Conservation (phyloP, 2,113 vertebrate species). For the Dromiciops gliroides region DNA sequence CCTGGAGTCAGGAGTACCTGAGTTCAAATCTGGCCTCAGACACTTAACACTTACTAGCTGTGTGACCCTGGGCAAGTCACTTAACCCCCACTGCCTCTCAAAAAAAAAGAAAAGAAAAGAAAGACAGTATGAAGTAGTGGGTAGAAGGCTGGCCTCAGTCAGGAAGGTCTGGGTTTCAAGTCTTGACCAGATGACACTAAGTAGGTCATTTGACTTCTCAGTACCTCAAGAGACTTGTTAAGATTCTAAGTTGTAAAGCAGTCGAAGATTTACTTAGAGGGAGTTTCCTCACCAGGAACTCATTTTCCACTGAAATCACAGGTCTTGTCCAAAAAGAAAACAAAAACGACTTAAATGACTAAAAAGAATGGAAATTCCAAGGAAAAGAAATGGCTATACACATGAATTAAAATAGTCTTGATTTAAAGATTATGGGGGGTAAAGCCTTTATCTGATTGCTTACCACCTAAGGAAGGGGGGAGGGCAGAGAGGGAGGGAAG, state of each 20-base stretch:
- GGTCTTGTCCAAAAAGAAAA: background rate
- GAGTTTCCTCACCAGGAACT: background rate
- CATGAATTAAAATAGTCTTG: constrained; percentile 3
- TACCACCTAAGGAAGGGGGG: no score
- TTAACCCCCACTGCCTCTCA: no score
- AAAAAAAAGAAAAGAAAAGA: no score
- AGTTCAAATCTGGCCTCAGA: background rate
- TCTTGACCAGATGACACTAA: no score
- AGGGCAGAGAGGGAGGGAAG: no score
- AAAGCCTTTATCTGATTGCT: no score
- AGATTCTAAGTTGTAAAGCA: background rate
- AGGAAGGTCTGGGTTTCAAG: no score
- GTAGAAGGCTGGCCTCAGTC: no score
- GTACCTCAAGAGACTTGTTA: background rate
- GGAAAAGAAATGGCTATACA: background rate
- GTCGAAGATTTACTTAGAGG: background rate
- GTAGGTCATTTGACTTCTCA: background rate
- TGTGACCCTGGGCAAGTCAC: background rate
- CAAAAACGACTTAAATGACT: background rate
- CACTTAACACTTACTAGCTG: background rate
- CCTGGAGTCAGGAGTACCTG: no score
- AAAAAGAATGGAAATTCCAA: constrained; percentile 21
- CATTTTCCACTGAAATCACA: background rate
- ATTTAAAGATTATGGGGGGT: background rate
- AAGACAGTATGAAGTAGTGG: no score